A percentile compares a stretch with the other conserved stretches of the same genome.
phyloP scores from a whole-genome alignment of 1,140 invertebrate species.

The Hylaeus anthracinus region DNA sequence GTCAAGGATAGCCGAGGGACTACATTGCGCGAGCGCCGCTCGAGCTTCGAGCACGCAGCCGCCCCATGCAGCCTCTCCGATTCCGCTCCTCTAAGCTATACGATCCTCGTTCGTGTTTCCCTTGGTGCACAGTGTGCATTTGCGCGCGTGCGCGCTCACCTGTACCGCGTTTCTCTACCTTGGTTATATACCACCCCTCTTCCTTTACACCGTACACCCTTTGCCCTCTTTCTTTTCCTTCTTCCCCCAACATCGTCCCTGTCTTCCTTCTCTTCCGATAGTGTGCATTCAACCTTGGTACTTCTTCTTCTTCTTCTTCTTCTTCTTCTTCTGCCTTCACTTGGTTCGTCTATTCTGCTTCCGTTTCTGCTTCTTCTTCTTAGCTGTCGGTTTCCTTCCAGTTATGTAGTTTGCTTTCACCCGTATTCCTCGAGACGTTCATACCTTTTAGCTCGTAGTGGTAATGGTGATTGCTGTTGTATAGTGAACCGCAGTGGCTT shows the following conservation, averaged over 20 bases:
- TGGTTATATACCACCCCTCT: conserved; percentile 9
- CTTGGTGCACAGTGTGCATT: not conserved
- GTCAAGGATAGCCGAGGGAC: conserved; percentile 74
- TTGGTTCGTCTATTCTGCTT: not conserved
- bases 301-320: conserved; percentile 6
- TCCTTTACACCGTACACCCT: not conserved
- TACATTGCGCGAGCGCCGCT: conserved; percentile 77
- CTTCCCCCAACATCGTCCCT: not conserved
- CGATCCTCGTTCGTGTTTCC: conserved; percentile 1
- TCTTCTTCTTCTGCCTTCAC: not conserved
- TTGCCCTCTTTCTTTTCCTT: not conserved
- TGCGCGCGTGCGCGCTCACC: conserved; percentile 28
- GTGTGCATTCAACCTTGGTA: not conserved
- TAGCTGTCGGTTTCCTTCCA: no score
- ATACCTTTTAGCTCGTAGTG: not conserved
- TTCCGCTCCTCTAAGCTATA: conserved; percentile 34
- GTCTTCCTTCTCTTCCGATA: not conserved
- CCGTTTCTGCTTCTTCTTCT: not conserved
- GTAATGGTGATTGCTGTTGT: not conserved
- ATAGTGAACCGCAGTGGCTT: conserved; percentile 7
- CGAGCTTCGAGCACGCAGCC: conserved; percentile 71
- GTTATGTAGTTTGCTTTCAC: not conserved
- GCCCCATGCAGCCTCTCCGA: conserved; percentile 60
- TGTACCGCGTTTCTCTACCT: not conserved
- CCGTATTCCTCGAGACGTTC: not conserved